phyloP scores from a whole-genome alignment of 2,113 vertebrate genomes.

The Zosterops borbonicus region DNA sequence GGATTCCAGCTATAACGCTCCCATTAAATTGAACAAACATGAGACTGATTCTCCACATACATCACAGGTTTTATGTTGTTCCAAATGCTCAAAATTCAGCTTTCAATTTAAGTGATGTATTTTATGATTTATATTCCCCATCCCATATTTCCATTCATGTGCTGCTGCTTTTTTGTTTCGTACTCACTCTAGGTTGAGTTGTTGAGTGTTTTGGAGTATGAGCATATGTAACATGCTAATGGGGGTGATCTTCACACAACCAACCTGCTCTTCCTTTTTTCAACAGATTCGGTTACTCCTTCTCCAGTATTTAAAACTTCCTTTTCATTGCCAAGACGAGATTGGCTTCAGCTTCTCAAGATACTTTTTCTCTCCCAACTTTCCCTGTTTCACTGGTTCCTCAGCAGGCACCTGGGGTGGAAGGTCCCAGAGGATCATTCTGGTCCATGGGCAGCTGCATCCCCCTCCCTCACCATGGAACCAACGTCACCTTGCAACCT shows the following conservation, averaged over 20 bases:
- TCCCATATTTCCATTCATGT: neutral
- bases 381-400: neutral
- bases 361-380: neutral
- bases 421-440: accelerated
- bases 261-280: neutral
- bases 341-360: neutral
- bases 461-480: neutral
- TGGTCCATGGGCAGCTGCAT: neutral
- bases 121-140: neutral
- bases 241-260: neutral
- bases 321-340: neutral
- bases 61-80: neutral
- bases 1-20: neutral
- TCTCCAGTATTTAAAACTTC: neutral
- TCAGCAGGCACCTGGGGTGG: neutral
- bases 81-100: neutral
- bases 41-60: neutral
- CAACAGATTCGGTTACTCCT: neutral
- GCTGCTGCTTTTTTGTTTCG: neutral
- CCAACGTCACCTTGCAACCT: neutral
- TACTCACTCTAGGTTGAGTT: neutral
- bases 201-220: neutral
- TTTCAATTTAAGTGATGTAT: neutral
- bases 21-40: neutral
- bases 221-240: neutral